Conservation (phyloP, 2,113 vertebrate genomes). For the Dissostichus mawsoni region DNA sequence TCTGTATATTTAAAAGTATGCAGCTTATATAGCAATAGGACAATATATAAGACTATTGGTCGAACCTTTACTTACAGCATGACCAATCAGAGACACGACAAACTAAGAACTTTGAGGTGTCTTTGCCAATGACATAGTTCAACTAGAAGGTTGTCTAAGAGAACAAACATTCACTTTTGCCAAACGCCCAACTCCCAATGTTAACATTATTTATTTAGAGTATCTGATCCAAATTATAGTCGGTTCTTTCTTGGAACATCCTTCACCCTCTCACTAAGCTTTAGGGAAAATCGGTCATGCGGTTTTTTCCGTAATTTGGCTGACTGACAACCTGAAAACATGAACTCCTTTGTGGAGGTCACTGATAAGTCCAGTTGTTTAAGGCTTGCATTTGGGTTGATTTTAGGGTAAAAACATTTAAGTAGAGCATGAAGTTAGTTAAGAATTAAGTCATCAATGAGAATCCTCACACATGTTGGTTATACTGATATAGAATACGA, state of each 20-base stretch:
- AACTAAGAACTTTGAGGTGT: neutral
- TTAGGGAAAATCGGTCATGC: no score
- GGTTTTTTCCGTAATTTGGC: no score
- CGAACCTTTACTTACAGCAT: neutral
- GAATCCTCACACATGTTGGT: conserved; percentile 10
- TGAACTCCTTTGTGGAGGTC: no score
- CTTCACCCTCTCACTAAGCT: no score
- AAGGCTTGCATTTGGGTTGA: neutral
- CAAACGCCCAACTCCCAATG: no score
- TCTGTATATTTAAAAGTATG: no score
- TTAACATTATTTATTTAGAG: no score
- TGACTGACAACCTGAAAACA: no score
- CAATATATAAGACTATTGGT: neutral
- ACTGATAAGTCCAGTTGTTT: neutral
- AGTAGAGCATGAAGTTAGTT: neutral
- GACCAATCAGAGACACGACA: neutral
- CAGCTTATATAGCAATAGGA: no score
- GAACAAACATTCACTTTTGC: no score
- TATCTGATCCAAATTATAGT: no score
- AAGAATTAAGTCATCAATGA: neutral
- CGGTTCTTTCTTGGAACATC: no score
- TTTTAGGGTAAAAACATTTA: neutral
- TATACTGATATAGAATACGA: neutral
- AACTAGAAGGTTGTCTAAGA: neutral
- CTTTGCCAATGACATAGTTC: neutral